Percentiles rank a stretch among this genome's conserved stretches.
phyloP scores from a whole-genome alignment of 2,113 vertebrate genomes.

The Smithornis capensis region DNA sequence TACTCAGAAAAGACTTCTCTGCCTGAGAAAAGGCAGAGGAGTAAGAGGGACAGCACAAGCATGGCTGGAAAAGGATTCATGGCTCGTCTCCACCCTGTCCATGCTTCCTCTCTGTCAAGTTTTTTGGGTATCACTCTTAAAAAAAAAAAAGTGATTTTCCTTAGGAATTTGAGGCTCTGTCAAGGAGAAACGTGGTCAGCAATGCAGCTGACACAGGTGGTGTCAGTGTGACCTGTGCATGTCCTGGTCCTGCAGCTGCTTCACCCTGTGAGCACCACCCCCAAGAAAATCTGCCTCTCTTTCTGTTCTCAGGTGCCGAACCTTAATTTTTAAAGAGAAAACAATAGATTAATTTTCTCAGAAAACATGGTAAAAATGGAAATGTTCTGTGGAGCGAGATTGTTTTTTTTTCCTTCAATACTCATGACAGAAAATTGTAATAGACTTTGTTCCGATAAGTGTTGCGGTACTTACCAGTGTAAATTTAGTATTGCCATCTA shows the following conservation, averaged over 20 bases:
- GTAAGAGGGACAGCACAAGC: background rate
- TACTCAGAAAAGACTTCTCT: background rate
- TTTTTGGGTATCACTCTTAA: background rate
- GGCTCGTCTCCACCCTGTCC: background rate
- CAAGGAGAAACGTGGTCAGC: background rate
- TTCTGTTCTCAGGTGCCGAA: background rate
- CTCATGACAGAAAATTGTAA: background rate
- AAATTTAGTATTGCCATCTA: background rate
- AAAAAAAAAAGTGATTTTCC: background rate
- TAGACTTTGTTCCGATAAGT: background rate
- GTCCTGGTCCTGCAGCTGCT: background rate
- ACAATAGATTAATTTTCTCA: background rate
- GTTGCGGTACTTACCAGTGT: background rate
- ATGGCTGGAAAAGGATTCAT: background rate
- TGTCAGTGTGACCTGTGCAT: background rate
- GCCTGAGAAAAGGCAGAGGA: background rate
- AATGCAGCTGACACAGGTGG: background rate
- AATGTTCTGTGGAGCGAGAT: background rate
- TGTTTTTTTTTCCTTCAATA: background rate
- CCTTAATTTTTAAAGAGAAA: background rate
- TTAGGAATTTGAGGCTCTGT: background rate
- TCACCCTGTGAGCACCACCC: background rate
- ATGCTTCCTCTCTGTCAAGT: rapidly evolving
- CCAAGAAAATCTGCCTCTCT: background rate
- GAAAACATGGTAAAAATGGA: background rate